Percentiles rank a stretch among this genome's conserved stretches.
Evolutionary conservation across 2,797 vertebrate species (phyloP).

Genomic region (Pseudocheirus occidentalis): DNA sequence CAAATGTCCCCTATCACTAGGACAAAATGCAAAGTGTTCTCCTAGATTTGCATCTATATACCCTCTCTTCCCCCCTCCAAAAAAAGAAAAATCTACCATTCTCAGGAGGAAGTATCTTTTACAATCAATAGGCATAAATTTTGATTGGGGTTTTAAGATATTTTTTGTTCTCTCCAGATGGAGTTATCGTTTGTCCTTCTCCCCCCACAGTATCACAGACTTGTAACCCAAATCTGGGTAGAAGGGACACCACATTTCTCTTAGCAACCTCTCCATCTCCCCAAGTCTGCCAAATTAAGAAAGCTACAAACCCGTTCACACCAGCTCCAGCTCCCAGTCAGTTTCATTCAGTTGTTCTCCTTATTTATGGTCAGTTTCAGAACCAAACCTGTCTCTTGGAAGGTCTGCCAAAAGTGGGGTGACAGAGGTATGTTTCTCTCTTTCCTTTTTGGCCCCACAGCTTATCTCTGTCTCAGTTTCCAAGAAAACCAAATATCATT

Average conservation of each 20-base stretch:
- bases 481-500: constrained; percentile 69
- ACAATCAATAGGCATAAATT: neutral
- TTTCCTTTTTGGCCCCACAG: constrained; percentile 50
- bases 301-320: neutral
- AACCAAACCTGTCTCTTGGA: constrained; percentile 54
- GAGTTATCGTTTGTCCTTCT: constrained; percentile 15
- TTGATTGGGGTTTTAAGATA: constrained; percentile 20
- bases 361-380: constrained; percentile 42
- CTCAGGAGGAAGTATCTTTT: neutral
- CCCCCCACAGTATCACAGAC: neutral
- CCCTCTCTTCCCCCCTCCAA: neutral
- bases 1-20: neutral
- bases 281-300: constrained; percentile 22
- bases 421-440: constrained; percentile 48
- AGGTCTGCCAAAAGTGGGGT: neutral
- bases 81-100: neutral
- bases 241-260: constrained; percentile 12
- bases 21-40: neutral
- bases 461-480: constrained; percentile 71
- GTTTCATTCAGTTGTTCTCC: constrained; percentile 54
- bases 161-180: constrained; percentile 44
- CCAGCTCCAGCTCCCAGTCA: constrained; percentile 21
- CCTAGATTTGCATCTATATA: neutral
- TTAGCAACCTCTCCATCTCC: neutral
- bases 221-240: constrained; percentile 7